These are phyloP conservation scores for Sorex fumeus DNA, from an alignment of 2,113 vertebrate species.

Conservation along the genomic window DNA sequence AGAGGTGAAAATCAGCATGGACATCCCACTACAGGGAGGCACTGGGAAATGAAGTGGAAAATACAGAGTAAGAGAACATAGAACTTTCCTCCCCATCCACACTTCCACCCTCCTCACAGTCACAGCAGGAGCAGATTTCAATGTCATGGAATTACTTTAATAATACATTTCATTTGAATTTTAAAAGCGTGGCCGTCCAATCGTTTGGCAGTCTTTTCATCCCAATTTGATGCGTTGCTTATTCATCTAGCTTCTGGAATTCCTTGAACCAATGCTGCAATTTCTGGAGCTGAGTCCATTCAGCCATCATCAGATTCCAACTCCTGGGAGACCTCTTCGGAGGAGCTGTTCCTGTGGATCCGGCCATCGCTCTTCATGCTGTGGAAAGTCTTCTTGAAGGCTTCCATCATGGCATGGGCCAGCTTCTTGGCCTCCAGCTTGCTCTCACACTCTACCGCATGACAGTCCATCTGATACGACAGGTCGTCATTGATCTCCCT, in stretches of 20 bases:
- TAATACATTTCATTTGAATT: slow-evolving; percentile 89
- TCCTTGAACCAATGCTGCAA: slow-evolving; percentile 87
- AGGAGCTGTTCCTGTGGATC: slow-evolving; percentile 96
- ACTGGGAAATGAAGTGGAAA: slow-evolving; percentile 38
- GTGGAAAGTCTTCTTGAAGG: slow-evolving; percentile 99
- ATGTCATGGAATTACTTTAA: slow-evolving; percentile 87
- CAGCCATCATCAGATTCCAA: slow-evolving; percentile 95
- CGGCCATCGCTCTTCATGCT: slow-evolving; percentile 98
- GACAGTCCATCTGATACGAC: slow-evolving; percentile 99
- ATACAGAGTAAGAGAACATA: slow-evolving; percentile 2
- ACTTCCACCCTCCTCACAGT: slow-evolving; percentile 82
- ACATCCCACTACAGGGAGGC: slow-evolving; percentile 45
- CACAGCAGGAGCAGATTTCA: slow-evolving; percentile 91
- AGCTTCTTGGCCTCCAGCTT: slow-evolving; percentile 99
- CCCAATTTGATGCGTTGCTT: slow-evolving; percentile 86
- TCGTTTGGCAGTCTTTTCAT: slow-evolving; percentile 87
- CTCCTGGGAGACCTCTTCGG: slow-evolving; percentile 94
- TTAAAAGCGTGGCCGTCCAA: slow-evolving; percentile 88
- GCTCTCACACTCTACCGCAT: slow-evolving; percentile 97
- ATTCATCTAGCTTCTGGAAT: slow-evolving; percentile 85
- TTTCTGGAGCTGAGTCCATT: slow-evolving; percentile 80
- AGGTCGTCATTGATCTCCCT: slow-evolving; percentile 99
- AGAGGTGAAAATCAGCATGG: slow-evolving; percentile 60
- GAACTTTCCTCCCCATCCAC: slow-evolving; percentile 71
- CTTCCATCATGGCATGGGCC: slow-evolving; percentile 99